phyloP scores from a whole-genome alignment of 2,888 invertebrate genomes.

The Andrena fulva region DNA sequence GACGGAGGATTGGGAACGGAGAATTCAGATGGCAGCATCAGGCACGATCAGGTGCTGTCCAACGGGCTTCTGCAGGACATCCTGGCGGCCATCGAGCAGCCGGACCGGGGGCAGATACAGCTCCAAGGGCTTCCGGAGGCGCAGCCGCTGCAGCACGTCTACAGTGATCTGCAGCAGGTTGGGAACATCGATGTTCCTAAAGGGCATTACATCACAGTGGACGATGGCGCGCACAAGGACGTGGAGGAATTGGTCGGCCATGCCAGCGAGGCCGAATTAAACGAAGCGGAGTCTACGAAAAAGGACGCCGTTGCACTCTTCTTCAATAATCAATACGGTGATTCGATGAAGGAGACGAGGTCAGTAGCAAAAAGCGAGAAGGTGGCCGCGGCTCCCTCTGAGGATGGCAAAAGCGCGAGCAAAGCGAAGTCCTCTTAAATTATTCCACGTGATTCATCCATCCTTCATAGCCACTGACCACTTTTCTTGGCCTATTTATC shows the following conservation, averaged over 20 bases:
- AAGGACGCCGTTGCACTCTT: constrained; percentile 79
- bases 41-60: constrained; percentile 91
- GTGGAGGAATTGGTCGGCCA: constrained; percentile 31
- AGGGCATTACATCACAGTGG: constrained; percentile 59
- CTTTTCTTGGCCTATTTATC: constrained; percentile 19
- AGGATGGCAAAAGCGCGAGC: constrained; percentile 26
- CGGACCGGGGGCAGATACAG: constrained; percentile 80
- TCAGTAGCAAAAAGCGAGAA: constrained; percentile 66
- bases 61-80: constrained; percentile 93
- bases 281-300: constrained; percentile 50
- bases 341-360: constrained; percentile 72
- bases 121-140: constrained; percentile 73
- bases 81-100: constrained; percentile 92
- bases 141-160: constrained; percentile 72
- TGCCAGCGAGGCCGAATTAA: constrained; percentile 46
- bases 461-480: constrained; percentile 16
- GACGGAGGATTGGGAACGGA: constrained; percentile 86
- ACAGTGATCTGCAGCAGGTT: constrained; percentile 68
- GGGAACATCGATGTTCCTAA: constrained; percentile 32
- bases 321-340: constrained; percentile 76
- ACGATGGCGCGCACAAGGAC: constrained; percentile 16
- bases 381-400: constrained; percentile 10
- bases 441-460: neutral
- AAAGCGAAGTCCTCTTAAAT: constrained; percentile 55
- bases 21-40: constrained; percentile 86